Evolutionary conservation across 2,797 vertebrate species (phyloP).

Genomic region (Tenualosa ilisha): DNA sequence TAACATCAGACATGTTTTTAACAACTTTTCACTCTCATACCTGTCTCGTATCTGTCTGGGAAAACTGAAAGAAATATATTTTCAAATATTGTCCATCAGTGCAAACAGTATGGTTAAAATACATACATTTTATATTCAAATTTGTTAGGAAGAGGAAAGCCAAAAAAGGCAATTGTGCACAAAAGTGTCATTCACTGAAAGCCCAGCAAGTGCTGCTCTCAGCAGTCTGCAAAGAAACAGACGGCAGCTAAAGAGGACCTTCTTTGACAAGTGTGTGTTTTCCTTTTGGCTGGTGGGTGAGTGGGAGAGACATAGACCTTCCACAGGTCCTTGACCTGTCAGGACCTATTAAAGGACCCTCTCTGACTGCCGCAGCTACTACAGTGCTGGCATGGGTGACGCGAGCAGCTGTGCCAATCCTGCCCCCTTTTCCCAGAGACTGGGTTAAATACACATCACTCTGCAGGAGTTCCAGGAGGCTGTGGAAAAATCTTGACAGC

Average conservation of each 20-base stretch:
- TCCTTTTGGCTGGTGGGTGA: background rate
- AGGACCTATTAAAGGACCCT: background rate
- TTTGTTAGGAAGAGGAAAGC: background rate
- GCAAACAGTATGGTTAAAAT: background rate
- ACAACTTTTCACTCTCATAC: background rate
- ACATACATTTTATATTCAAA: background rate
- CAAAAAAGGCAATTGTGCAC: background rate
- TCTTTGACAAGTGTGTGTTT: background rate
- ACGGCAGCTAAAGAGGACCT: background rate
- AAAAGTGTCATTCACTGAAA: background rate
- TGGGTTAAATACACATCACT: constrained; percentile 6
- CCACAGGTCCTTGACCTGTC: constrained; percentile 12
- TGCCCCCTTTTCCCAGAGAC: background rate
- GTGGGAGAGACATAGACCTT: background rate
- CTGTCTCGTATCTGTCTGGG: background rate
- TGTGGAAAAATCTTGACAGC: background rate
- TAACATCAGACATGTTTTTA: background rate
- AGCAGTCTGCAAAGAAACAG: background rate
- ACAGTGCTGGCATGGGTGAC: background rate
- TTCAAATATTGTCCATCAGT: background rate
- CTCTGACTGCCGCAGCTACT: background rate
- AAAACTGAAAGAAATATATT: background rate
- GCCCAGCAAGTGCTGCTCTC: background rate
- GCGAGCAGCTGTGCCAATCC: background rate
- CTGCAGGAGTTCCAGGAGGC: background rate